phyloP scores from a whole-genome alignment of 2,888 invertebrate genomes.

The Pherbina coryleti region DNA sequence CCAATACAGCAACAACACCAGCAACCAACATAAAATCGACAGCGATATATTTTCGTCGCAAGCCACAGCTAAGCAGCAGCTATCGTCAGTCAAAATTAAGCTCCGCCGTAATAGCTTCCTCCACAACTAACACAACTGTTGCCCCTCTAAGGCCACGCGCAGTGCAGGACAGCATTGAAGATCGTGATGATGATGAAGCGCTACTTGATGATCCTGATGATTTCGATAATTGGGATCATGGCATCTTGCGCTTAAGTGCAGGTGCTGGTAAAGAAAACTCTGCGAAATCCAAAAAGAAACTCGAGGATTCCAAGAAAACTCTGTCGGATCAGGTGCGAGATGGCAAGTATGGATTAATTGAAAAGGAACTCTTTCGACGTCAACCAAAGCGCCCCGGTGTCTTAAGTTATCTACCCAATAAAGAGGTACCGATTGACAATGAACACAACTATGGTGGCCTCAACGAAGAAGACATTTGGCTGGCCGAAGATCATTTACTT shows the following conservation, averaged over 20 bases:
- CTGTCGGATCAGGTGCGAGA: slow-evolving; percentile 91
- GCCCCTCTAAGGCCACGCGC: neutral
- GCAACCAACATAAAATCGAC: neutral
- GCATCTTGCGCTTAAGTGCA: slow-evolving; percentile 78
- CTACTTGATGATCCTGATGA: slow-evolving; percentile 65
- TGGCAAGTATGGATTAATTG: slow-evolving; percentile 90
- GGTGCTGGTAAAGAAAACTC: slow-evolving; percentile 75
- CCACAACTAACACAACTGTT: slow-evolving; percentile 30
- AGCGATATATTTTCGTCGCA: slow-evolving; percentile 49
- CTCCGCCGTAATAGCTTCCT: slow-evolving; percentile 4
- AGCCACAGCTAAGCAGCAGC: slow-evolving; percentile 54
- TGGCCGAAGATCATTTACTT: slow-evolving; percentile 88
- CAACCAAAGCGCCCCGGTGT: slow-evolving; percentile 83
- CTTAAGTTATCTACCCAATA: slow-evolving; percentile 83
- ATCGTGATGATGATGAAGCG: slow-evolving; percentile 64
- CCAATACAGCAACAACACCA: slow-evolving; percentile 26
- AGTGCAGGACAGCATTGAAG: slow-evolving; percentile 45
- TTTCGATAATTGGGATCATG: slow-evolving; percentile 75
- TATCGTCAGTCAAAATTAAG: slow-evolving; percentile 52
- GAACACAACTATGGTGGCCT: slow-evolving; percentile 84
- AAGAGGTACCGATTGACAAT: slow-evolving; percentile 86
- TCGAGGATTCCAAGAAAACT: slow-evolving; percentile 84
- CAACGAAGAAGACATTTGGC: slow-evolving; percentile 88
- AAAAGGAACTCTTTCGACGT: slow-evolving; percentile 83
- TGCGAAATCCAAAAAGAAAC: slow-evolving; percentile 65